These are phyloP conservation scores for Ardeotis arabs DNA, from an alignment of 2,113 vertebrate genomes.

Conservation along the genomic window DNA sequence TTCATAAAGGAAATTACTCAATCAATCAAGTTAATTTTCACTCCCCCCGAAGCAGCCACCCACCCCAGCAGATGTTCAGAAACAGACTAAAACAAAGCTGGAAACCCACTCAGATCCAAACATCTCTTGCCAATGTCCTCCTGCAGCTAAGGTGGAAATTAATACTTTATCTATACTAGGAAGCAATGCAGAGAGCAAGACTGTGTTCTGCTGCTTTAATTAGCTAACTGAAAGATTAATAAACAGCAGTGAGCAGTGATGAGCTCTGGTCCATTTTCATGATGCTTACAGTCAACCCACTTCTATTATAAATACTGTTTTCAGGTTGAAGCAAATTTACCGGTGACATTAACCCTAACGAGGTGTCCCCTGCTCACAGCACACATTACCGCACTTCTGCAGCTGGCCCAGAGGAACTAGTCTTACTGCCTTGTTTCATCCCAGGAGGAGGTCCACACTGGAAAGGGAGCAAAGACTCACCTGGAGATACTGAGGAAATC, in stretches of 20 bases:
- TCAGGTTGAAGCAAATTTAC: not conserved
- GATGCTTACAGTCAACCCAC: not conserved
- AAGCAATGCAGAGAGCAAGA: not conserved
- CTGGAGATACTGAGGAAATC: not conserved
- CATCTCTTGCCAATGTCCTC: not conserved
- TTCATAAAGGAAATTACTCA: slow-evolving; percentile 62
- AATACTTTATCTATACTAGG: not conserved
- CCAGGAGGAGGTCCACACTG: not conserved
- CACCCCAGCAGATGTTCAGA: slow-evolving; percentile 50
- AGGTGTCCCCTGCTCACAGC: not conserved
- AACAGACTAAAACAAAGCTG: slow-evolving; percentile 25
- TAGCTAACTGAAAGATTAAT: not conserved
- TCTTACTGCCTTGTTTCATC: not conserved
- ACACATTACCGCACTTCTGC: not conserved
- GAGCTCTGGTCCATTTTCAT: not conserved
- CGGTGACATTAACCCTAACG: not conserved
- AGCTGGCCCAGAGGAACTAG: not conserved
- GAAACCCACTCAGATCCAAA: not conserved
- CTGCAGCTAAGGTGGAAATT: not conserved
- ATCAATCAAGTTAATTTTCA: slow-evolving; percentile 55
- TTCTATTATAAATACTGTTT: not conserved
- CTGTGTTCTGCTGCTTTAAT: not conserved
- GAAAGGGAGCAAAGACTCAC: not conserved
- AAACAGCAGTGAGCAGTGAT: not conserved
- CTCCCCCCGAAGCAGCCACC: slow-evolving; percentile 36